Evolutionary conservation across 2,888 invertebrate species (phyloP), one percentile per base, ranked within the genome.

Genomic region (Oligia latruncula): DNA sequence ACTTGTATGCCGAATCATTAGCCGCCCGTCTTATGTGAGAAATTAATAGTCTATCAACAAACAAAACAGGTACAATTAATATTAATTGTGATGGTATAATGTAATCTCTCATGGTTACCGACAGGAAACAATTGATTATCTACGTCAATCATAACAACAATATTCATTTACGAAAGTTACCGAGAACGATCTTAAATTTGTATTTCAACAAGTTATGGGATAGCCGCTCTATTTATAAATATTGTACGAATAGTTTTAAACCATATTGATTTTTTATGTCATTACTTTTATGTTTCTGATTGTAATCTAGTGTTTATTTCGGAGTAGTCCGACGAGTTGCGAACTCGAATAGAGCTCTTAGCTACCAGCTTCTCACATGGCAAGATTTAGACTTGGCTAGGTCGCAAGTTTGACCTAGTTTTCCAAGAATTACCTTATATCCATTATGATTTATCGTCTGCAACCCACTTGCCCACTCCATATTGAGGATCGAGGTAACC

Each of bases 61-160:
- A 74, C 11, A 43, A 62, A 60, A 40, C 20, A 8, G 23, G 40
- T 40, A 71, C 62, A 60, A 75, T 71, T 62, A 74, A 65, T 81
- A 78, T 64, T 60, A 78, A 66, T 80, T 15, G 35, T 73, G 62
- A 66, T 62, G 49, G n/a, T 11, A 70, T 67, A 49, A 77, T 65
- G 15, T 80, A 35, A 83, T 77, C 46, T 77, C 46, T 68, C 60
- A 9, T 65, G 71, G 71, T 55, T 52, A 29, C 70, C 23, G 13
- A 70, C 15, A 68, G 72, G 40, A 72, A 75, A 71, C 52, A 55
- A 68, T 74, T 82, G 40, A 68, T 79, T 72, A 62, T 46, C 52
- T 43, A n/a, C 35, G 15, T 17, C 43, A 52, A 43, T 66, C 17
- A 49, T 46, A 58, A 66, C n/a, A 73, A 52, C 52, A 72, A 72